Evolutionary conservation across 2,113 vertebrate species (phyloP).

Genomic region (Pygoscelis adeliae): DNA sequence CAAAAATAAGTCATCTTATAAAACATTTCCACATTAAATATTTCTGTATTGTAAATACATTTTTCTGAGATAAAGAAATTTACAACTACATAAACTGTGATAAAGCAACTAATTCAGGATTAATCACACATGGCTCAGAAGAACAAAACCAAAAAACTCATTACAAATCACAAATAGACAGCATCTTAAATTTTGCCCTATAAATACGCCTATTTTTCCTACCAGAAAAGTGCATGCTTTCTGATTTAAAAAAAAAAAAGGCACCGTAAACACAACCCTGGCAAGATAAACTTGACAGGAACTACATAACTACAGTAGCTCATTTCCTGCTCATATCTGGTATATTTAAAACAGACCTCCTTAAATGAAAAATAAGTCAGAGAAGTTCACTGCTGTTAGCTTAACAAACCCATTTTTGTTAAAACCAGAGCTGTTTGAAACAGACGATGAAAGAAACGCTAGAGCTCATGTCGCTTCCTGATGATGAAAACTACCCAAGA

Average conservation of each 20-base stretch:
- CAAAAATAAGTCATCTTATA: background rate
- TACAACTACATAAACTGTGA: background rate
- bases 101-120: background rate
- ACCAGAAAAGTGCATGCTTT: background rate
- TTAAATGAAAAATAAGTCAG: background rate
- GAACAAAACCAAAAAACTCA: background rate
- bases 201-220: background rate
- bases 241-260: rapidly evolving
- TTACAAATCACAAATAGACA: background rate
- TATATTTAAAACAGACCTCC: constrained; percentile 1
- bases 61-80: background rate
- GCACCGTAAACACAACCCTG: background rate
- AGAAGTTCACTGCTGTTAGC: background rate
- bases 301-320: constrained; percentile 9
- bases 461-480: constrained; percentile 47
- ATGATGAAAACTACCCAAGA: constrained; percentile 70
- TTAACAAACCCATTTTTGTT: background rate
- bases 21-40: background rate
- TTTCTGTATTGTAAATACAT: background rate
- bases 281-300: constrained; percentile 51
- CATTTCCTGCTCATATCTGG: constrained; percentile 9
- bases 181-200: background rate
- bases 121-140: background rate
- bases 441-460: background rate
- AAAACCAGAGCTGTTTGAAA: background rate